Percentiles rank a stretch among this genome's conserved stretches.
Conservation (phyloP, 2,888 invertebrate species). For the Lottia gigantea region DNA sequence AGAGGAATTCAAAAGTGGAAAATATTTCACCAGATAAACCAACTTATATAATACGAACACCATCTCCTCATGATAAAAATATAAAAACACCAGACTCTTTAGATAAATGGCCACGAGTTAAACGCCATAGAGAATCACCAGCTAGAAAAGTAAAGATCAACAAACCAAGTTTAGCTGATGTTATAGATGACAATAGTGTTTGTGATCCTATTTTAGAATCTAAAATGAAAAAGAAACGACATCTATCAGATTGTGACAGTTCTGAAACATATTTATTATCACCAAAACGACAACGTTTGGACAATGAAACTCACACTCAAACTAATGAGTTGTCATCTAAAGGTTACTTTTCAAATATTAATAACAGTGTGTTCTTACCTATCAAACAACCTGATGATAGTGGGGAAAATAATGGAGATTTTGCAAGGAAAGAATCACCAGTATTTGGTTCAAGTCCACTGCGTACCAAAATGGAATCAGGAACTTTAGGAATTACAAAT, state of each 20-base stretch:
- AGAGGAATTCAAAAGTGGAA: neutral
- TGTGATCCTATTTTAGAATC: neutral
- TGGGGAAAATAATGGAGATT: neutral
- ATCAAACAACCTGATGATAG: neutral
- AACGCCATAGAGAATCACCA: slow-evolving; percentile 28
- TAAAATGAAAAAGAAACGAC: neutral
- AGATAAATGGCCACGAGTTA: slow-evolving; percentile 48
- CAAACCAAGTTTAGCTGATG: neutral
- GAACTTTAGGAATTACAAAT: neutral
- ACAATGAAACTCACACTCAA: neutral
- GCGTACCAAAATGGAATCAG: neutral
- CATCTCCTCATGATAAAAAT: slow-evolving; percentile 33
- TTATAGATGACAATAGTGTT: neutral
- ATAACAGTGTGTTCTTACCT: neutral
- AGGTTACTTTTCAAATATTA: neutral
- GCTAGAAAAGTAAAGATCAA: neutral
- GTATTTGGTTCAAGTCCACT: slow-evolving; percentile 25
- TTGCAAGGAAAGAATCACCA: slow-evolving; percentile 24
- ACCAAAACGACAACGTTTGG: neutral
- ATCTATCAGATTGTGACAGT: neutral
- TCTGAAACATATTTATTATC: neutral
- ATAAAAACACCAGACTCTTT: slow-evolving; percentile 45
- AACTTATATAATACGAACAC: slow-evolving; percentile 27
- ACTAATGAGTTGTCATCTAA: neutral
- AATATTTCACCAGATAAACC: slow-evolving; percentile 12